Conservation (phyloP, 2,888 invertebrate genomes). For the Theodoxus fluviatilis region DNA sequence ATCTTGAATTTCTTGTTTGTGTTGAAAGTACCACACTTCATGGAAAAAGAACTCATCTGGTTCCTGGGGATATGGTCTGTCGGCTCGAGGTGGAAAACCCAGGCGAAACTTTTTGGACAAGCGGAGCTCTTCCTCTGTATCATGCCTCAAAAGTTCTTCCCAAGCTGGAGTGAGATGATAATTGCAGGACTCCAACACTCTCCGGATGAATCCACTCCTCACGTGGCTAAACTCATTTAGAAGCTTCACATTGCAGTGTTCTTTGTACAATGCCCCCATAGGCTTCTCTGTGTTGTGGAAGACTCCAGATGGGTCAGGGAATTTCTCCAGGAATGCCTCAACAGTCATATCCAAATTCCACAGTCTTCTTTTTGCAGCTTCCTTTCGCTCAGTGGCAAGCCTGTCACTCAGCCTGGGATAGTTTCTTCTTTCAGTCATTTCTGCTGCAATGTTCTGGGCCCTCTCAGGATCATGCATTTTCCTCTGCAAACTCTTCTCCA, state of each 20-base stretch:
- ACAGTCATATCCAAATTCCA: constrained; percentile 42
- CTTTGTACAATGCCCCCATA: constrained; percentile 47
- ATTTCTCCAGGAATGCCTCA: constrained; percentile 51
- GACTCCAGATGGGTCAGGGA: constrained; percentile 50
- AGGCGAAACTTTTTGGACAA: no score
- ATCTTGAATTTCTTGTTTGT: constrained; percentile 55
- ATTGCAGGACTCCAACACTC: constrained; percentile 42
- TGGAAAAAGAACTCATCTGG: constrained; percentile 60
- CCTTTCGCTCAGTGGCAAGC: constrained; percentile 41
- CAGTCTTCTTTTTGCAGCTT: constrained; percentile 34
- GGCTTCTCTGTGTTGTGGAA: constrained; percentile 46
- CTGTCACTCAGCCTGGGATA: constrained; percentile 53
- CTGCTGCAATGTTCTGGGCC: constrained; percentile 44
- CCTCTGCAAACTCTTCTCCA: constrained; percentile 47
- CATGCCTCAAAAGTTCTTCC: constrained; percentile 38
- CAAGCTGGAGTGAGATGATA: constrained; percentile 45
- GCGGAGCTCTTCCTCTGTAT: no score
- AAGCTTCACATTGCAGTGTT: constrained; percentile 43
- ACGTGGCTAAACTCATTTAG: constrained; percentile 47
- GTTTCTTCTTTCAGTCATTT: constrained; percentile 48
- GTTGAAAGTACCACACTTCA: constrained; percentile 51
- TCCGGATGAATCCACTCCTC: constrained; percentile 44
- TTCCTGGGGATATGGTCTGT: no score
- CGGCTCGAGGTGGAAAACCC: no score
- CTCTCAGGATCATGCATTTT: constrained; percentile 39